These are phyloP conservation scores for Sipha flava DNA, from an alignment of 1,140 invertebrate genomes.

Conservation along the genomic window DNA sequence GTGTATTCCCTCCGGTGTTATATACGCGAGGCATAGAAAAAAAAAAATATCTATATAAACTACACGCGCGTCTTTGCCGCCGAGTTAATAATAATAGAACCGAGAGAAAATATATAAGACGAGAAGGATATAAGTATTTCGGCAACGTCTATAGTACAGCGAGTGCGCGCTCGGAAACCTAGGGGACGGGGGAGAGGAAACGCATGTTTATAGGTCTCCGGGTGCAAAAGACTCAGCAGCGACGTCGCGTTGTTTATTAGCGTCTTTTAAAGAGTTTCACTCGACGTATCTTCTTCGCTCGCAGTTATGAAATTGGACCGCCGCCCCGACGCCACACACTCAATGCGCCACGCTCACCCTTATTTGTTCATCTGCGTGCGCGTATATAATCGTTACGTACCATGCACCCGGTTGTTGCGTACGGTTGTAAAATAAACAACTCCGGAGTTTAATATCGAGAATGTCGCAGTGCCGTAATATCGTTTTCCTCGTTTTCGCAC, in stretches of 20 bases:
- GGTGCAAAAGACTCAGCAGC: background rate
- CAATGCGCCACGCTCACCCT: background rate
- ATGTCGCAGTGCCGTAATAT: background rate
- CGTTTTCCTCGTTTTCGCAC: background rate
- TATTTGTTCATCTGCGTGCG: too few species aligned
- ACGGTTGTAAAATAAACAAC: conserved; percentile 23
- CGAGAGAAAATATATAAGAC: background rate
- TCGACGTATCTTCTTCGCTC: background rate
- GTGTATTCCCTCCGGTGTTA: background rate
- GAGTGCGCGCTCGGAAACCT: background rate
- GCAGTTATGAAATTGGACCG: conserved; percentile 24
- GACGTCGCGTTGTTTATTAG: conserved; percentile 24
- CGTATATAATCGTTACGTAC: background rate
- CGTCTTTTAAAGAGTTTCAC: conserved; percentile 6
- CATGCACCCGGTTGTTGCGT: background rate
- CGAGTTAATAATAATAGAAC: background rate
- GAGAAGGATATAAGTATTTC: background rate
- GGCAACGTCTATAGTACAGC: background rate
- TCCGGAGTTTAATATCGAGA: conserved; percentile 13
- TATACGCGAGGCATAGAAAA: background rate
- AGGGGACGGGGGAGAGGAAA: background rate
- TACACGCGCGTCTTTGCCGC: too few species aligned
- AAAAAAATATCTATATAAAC: too few species aligned
- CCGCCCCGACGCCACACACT: too few species aligned
- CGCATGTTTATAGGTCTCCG: conserved; percentile 15